Evolutionary conservation across 23 tunicate genomes (phyloP), one percentile per base, ranked within the genome.

Genomic region (Trididemnum miniatum): DNA sequence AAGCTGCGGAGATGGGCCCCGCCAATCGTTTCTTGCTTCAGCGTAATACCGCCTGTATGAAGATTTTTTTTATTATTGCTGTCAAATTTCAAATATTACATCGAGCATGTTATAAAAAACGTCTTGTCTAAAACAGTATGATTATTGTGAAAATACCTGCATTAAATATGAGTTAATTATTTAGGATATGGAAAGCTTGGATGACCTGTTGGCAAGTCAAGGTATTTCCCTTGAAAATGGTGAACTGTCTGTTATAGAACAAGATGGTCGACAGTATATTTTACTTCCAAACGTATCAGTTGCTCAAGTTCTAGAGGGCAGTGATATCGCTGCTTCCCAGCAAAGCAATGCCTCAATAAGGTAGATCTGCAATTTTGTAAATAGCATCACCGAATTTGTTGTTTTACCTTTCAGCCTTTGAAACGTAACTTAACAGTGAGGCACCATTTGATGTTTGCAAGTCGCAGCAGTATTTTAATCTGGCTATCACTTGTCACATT

Each of bases 181-280:
- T 0, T 35, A 85, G 89, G 89, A 85, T 25, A 59, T 85, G 66
- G 77, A 85, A 25, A 74, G 81, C 33, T 60, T 83, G 31, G 83
- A 80, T 40, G 89, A 85, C 4, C 80, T 85, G 51, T 67, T 85
- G 1, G 39, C 59, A n/a, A 65, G 50, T 24, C 89, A 85, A 40
- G 77, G 84, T 34, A 77, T 90, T 25, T 32, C 89, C 18, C 50
- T 90, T 4, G 82, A 81, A 49, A 76, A 85, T 57, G 89, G 89
- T 0, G 83, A 84, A 62, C 69, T 90, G 51, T 64, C 96, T 39
- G 96, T 90, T 24, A 84, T 90, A 26, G 89, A 90, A 52, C 84
- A 82, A 31, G 86, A 85, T 76, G 96, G 96, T 31, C 89, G 81
- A 52, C 96, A 90, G 34, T 90, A 90, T 39, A 72, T 90, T 65